Base-by-base conservation (phyloP, 2,888 invertebrate species). In the Ischnura elegans region DNA sequence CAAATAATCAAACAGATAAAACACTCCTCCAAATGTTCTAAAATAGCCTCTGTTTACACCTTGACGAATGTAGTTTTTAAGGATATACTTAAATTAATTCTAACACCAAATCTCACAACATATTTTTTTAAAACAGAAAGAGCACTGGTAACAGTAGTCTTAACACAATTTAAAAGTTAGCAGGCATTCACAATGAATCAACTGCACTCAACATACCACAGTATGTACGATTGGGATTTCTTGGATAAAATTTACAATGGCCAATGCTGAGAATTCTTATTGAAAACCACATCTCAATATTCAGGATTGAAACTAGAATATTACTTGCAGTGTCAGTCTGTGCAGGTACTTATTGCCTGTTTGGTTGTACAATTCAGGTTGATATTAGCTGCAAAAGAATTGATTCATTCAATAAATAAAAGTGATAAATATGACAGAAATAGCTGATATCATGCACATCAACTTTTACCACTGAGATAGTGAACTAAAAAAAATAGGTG, bases 311-410 rank as follows among this genome's bases (percentile, higher is more conserved):
- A 90, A 90, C 90, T 90, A 90, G 42, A 61, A 61, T 61, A 90
- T 90, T 43, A 55, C 55, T 87, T 66, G 90, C 90, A 90, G 90
- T 61, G 90, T 90, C 90, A 90, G 90, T 90, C 90, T 90, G 90
- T 90, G 90, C 90, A 90, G 90, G 90, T 90, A 90, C 90, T 90
- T 90, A 55, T 61, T 90, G 90, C 90, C 90, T 61, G 61, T 45
- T 61, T 29, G 5, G 61, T 90, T 90, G 90, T 90, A 90, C 90
- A 61, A 66, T 61, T 90, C 90, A 90, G 90, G 90, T 90, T 45
- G 90, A 90, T 90, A 90, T 90, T n/a, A 90, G 61, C 90, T 90
- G 61, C 6, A 43, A 90, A n/a, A 2, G 25, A 90, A 90, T n/a
- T n/a, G 36, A 76, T 76, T 36, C 25, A n/a, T 25, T 51, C 29